A percentile compares a stretch with the other conserved stretches of the same genome.
phyloP scores from a whole-genome alignment of 2,797 vertebrate genomes.

The Petrocephalus schoutedeni region DNA sequence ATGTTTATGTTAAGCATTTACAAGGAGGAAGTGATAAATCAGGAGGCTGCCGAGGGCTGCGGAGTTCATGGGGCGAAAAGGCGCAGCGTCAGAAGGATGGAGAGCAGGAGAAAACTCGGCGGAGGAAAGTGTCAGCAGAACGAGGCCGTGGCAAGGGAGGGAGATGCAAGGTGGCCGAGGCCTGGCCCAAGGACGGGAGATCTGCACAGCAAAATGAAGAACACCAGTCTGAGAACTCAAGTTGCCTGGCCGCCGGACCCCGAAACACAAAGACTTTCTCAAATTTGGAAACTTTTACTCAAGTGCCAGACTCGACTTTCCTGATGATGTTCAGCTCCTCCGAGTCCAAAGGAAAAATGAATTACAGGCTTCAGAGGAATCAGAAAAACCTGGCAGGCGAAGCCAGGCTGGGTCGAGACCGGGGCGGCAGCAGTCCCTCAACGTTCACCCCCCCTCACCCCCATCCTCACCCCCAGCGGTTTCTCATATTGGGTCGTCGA shows the following conservation, averaged over 20 bases:
- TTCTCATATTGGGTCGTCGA: neutral
- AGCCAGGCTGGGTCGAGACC: neutral
- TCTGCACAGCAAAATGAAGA: neutral
- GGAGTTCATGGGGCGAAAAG: slow-evolving; percentile 24
- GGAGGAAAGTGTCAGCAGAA: neutral
- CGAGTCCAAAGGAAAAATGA: neutral
- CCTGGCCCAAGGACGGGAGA: neutral
- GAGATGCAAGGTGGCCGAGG: neutral
- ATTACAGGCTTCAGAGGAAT: neutral
- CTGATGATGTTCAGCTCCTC: neutral
- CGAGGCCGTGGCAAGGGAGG: neutral
- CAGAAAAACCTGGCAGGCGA: neutral
- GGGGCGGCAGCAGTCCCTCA: neutral
- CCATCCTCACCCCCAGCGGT: neutral
- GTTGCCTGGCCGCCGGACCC: neutral
- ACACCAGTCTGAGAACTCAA: neutral
- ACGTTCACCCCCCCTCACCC: neutral
- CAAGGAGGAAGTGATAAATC: slow-evolving; percentile 20
- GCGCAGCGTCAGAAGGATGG: neutral
- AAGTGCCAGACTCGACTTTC: neutral
- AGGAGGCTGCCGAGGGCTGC: neutral
- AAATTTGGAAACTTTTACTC: neutral
- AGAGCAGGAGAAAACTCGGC: neutral
- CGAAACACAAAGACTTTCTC: neutral
- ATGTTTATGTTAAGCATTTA: slow-evolving; percentile 8